Evolutionary conservation across 2,113 vertebrate species (phyloP).

Genomic region (Jacana jacana): DNA sequence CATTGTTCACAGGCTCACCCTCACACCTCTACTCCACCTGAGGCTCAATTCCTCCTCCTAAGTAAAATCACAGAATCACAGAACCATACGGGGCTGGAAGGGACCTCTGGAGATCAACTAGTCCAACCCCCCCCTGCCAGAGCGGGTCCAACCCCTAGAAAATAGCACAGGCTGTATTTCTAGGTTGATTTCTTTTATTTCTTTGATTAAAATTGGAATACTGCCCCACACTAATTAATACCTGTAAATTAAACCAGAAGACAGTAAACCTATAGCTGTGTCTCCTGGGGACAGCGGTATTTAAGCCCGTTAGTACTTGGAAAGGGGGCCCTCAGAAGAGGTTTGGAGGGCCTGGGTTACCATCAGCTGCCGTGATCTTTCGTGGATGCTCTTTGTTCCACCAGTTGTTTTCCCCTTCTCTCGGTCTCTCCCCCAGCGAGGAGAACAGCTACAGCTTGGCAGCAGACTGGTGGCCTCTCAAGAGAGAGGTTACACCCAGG

Average conservation of each 20-base stretch:
- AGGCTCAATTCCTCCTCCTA: background rate
- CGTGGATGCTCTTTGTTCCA: background rate
- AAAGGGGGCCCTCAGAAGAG: rapidly evolving
- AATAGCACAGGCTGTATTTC: background rate
- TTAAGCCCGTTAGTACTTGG: background rate
- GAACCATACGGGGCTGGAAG: too few relatives aligned
- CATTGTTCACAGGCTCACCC: background rate
- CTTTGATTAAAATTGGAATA: background rate
- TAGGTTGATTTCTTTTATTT: background rate
- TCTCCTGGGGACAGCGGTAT: background rate
- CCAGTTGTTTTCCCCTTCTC: background rate
- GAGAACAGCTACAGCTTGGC: background rate
- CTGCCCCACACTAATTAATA: background rate
- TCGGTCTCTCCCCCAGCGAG: rapidly evolving
- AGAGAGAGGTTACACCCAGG: background rate
- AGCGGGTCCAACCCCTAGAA: background rate
- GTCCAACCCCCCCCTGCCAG: too few relatives aligned
- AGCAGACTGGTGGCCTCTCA: background rate
- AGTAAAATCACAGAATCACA: background rate
- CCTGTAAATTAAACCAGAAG: background rate
- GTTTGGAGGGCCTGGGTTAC: background rate
- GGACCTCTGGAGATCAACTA: too few relatives aligned
- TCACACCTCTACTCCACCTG: background rate
- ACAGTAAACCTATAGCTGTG: background rate
- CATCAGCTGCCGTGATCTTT: background rate